Conservation (phyloP, 2,888 invertebrate genomes). For the Hylaea fasciaria region DNA sequence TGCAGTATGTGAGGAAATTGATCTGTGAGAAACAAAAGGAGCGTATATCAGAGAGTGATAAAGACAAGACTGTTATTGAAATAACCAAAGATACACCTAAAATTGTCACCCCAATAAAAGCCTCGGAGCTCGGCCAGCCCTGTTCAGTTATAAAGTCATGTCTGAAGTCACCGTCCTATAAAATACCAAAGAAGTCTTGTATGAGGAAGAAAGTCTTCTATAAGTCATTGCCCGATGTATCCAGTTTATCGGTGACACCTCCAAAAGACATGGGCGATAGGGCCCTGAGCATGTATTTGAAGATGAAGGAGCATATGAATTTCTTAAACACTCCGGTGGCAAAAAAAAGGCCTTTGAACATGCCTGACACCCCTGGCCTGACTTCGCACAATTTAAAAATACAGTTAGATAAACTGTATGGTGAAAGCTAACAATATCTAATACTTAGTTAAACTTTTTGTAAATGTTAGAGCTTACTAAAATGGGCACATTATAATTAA, state of each 20-base stretch:
- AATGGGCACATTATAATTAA: too few relatives aligned
- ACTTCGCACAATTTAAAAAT: slow-evolving; percentile 73
- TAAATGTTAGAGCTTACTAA: too few relatives aligned
- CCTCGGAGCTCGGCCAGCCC: slow-evolving; percentile 45
- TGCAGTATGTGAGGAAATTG: slow-evolving; percentile 60
- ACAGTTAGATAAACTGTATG: slow-evolving; percentile 73
- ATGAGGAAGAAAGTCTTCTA: slow-evolving; percentile 65
- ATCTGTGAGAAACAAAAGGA: slow-evolving; percentile 56
- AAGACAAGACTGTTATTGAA: slow-evolving; percentile 46
- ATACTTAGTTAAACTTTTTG: not conserved
- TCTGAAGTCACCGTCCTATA: slow-evolving; percentile 69
- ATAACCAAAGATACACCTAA: slow-evolving; percentile 42
- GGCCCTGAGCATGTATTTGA: slow-evolving; percentile 71
- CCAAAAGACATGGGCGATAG: slow-evolving; percentile 55
- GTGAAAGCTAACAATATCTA: slow-evolving; percentile 49
- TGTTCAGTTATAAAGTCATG: slow-evolving; percentile 62
- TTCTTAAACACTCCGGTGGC: slow-evolving; percentile 70
- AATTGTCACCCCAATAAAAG: slow-evolving; percentile 38
- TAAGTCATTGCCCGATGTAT: slow-evolving; percentile 70
- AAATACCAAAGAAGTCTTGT: slow-evolving; percentile 68
- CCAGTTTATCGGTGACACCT: slow-evolving; percentile 52
- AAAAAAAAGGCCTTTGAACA: slow-evolving; percentile 44
- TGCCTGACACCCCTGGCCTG: slow-evolving; percentile 66
- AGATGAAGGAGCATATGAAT: slow-evolving; percentile 72
- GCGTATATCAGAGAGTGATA: slow-evolving; percentile 41